Conservation (phyloP, 2,888 invertebrate genomes). For the Drosophila glabriapex region DNA sequence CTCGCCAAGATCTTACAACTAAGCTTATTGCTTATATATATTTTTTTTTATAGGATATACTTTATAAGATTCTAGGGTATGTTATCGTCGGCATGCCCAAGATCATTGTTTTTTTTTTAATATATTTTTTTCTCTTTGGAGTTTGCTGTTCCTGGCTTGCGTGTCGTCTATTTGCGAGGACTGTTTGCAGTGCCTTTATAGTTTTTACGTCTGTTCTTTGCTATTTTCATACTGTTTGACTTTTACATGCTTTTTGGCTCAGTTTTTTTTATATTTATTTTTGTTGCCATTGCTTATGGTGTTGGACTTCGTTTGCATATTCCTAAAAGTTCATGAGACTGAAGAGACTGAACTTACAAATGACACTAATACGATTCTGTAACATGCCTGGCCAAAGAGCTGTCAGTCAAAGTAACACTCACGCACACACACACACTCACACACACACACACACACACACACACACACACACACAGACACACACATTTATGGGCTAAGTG, state of each 20-base stretch:
- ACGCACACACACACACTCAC: slow-evolving; percentile 12
- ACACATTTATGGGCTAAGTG: background rate
- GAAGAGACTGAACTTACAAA: slow-evolving; percentile 62
- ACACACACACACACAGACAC: slow-evolving; percentile 13
- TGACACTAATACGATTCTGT: slow-evolving; percentile 70
- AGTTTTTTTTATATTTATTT: slow-evolving; percentile 11
- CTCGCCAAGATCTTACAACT: background rate
- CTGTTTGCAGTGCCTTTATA: slow-evolving; percentile 69
- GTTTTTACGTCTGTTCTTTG: slow-evolving; percentile 37
- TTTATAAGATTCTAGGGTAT: background rate
- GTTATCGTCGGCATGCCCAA: background rate
- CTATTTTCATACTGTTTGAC: slow-evolving; percentile 50
- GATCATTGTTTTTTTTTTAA: background rate
- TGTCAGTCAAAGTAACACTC: slow-evolving; percentile 59
- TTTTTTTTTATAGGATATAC: background rate
- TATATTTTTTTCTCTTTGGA: background rate
- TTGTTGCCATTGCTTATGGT: slow-evolving; percentile 24
- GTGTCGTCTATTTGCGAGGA: slow-evolving; percentile 47
- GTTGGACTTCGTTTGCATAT: slow-evolving; percentile 49
- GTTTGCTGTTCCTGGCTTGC: slow-evolving; percentile 7
- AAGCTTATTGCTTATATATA: background rate
- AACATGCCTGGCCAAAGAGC: slow-evolving; percentile 57
- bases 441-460: slow-evolving; percentile 20
- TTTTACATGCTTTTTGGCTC: slow-evolving; percentile 42
- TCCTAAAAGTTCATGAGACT: slow-evolving; percentile 63